Evolutionary conservation across 2,113 vertebrate species (phyloP).

Genomic region (Neoarius graeffei): DNA sequence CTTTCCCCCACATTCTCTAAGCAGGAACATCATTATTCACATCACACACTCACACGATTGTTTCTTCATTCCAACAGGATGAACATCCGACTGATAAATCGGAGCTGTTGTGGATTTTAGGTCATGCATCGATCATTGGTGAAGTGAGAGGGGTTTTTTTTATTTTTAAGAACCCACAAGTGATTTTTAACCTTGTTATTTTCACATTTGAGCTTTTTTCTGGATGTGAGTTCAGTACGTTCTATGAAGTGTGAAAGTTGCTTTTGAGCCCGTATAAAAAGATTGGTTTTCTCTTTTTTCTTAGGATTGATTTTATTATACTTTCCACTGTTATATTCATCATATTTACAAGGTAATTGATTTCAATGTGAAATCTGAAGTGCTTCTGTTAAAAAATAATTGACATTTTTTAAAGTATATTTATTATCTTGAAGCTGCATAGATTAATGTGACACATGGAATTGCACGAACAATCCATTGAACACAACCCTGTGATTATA

Average conservation of each 20-base stretch:
- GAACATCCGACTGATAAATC: background rate
- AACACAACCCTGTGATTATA: background rate
- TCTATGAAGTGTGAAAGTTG: background rate
- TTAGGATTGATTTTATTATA: background rate
- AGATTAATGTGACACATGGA: background rate
- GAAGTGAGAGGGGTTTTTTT: background rate
- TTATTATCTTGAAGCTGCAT: background rate
- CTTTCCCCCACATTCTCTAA: background rate
- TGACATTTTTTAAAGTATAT: background rate
- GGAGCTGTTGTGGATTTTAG: background rate
- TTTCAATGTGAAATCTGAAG: too few species aligned
- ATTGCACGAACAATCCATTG: background rate
- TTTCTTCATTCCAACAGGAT: background rate
- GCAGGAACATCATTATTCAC: constrained; percentile 16
- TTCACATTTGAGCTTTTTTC: background rate
- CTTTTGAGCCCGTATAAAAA: background rate
- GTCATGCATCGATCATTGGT: background rate
- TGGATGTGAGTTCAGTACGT: background rate
- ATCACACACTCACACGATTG: background rate
- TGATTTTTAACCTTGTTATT: background rate
- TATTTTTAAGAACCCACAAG: background rate
- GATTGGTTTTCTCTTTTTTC: background rate
- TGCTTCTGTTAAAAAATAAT: background rate
- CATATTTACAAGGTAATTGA: background rate
- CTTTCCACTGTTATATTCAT: background rate